Evolutionary conservation across 2,888 invertebrate species (phyloP), one percentile per base, ranked within the genome.

Genomic region (Drosophila infuscata): DNA sequence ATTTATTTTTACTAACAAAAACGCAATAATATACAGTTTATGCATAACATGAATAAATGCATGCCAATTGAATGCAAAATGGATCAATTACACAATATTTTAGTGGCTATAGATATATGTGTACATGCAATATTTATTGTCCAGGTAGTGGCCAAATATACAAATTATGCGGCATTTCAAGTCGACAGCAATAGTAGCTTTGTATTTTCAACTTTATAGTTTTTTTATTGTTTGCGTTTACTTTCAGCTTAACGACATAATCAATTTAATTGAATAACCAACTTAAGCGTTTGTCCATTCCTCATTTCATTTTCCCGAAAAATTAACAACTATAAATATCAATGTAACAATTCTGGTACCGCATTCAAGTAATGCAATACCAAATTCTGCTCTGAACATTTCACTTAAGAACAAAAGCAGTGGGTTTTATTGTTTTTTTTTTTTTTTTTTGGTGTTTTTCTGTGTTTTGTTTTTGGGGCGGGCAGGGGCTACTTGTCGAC

Each of bases 281-380:
- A 79, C 61, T 52, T 68, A 83, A 63, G 70, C 70, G 57, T 63
- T 76, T 74, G 60, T 64, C 60, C 67, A 41, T 69, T 53, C 51
- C 48, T 70, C 66, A 53, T 66, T 38, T 70, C 58, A 46, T 46
- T 25, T 72, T 58, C 66, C 51, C 59, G 73, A 80, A 53, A 79
- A 67, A 69, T 58, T 85, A 84, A 75, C 72, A 81, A 67, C 83
- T 81, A 79, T 76, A 82, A 85, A 85, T 85, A 88, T 88, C 86
- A 80, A 69, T 66, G 17, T 82, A 88, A 88, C 87, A 85, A 80
- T 74, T 62, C 53, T 70, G 63, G 51, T 69, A 64, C 68, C 64
- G 74, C 73, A 63, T 53, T 15, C 46, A 36, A 71, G 64, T 57
- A 71, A 66, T 57, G 64, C 52, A 58, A 41, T 66, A 67, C 49